Evolutionary conservation across 2,888 invertebrate genomes (phyloP), one percentile per base, ranked within the genome.

Genomic region (Crepidodera aurea): DNA sequence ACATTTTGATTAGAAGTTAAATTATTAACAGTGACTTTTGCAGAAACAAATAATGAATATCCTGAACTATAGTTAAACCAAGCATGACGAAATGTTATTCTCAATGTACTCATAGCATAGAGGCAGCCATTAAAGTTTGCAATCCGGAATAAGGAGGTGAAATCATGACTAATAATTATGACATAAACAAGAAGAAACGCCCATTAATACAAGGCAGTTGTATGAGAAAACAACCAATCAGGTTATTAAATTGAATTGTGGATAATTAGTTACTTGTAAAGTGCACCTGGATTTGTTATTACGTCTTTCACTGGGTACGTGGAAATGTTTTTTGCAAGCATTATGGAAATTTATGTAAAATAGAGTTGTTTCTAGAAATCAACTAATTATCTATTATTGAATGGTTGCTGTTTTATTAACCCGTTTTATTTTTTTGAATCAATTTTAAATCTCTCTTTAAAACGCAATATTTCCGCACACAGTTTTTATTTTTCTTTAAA

Each of bases 311-410:
- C 29, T 32, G 40, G 40, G 22, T 59, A 58, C 58, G 27, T n/a
- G 32, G 60, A 60, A 55, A 50, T 32, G 46, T 37, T 61, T 55
- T 55, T 56, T 13, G 27, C 15, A 32, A 18, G 13, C 13, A 56
- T 44, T 61, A 61, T 61, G 61, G 27, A 61, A 50, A 61, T 61
- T 51, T 51, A 51, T 56, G 55, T 32, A 15, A 51, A 61, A 27
- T 8, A 13, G 19, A 37, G 2, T 32, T 1, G 7, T 50, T 50
- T 5, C 32, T 50, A 32, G 32, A 32, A 50, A 34, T 50, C 32
- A 6, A 18, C 10, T 16, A 27, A 16, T 48, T 8, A 27, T 48
- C 2, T 25, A 15, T 12, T 37, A 15, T 32, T 50, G 18, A 32
- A 25, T 50, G 10, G 32, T 32, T n/a, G 27, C 13, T 50, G 10